A percentile compares a stretch with the other conserved stretches of the same genome.
phyloP scores from a whole-genome alignment of 2,797 vertebrate genomes.

The Prionace glauca region DNA sequence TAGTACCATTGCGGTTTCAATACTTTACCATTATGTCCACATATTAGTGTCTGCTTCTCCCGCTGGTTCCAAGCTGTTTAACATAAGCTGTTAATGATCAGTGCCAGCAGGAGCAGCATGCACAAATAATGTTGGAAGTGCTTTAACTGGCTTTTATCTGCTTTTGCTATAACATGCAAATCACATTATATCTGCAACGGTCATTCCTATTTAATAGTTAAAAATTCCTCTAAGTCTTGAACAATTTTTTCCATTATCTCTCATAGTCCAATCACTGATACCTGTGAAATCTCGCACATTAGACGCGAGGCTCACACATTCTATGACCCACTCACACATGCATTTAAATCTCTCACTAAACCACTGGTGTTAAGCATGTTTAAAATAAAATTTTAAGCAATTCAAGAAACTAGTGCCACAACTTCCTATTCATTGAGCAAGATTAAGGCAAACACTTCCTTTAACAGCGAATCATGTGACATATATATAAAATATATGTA shows the following conservation, averaged over 20 bases:
- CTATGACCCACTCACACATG: conserved; percentile 21
- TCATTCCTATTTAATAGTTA: conserved; percentile 9
- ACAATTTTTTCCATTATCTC: background rate
- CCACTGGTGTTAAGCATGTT: conserved; percentile 6
- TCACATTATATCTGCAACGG: background rate
- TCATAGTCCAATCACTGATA: conserved; percentile 10
- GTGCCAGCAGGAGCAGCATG: background rate
- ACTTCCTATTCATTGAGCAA: conserved; percentile 1
- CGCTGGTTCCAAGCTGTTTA: conserved; percentile 24
- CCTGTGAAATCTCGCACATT: conserved; percentile 4
- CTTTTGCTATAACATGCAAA: conserved; percentile 13
- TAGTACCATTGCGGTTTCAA: background rate
- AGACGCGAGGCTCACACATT: background rate
- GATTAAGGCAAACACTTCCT: background rate
- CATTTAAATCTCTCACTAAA: conserved; percentile 22
- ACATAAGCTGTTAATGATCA: conserved; percentile 30
- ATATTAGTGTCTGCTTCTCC: conserved; percentile 21
- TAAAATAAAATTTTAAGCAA: background rate
- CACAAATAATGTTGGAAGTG: background rate
- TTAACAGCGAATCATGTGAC: background rate
- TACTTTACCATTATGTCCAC: background rate
- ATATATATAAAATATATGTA: too few relatives aligned
- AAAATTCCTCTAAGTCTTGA: background rate
- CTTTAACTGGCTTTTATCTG: background rate
- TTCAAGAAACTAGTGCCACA: background rate